Base-by-base conservation (phyloP, 1,140 invertebrate species). In the Theocolax elegans region DNA sequence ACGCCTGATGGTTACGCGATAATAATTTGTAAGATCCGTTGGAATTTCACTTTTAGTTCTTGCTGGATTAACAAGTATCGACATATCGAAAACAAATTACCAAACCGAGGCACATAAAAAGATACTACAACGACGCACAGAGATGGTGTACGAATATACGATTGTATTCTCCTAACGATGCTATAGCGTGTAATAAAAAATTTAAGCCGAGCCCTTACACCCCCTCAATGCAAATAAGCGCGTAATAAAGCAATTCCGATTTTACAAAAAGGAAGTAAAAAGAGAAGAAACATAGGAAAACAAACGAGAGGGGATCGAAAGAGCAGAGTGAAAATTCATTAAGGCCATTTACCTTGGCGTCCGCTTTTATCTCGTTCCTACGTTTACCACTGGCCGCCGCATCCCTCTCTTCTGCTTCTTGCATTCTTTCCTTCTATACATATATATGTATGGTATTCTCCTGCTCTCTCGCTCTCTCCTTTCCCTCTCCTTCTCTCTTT, bases 251-350 rank as follows among this genome's bases (percentile, higher is more conserved):
- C 21, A 48, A 49, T 62, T 62, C 15, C 13, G 10, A 48, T 62
- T 62, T 62, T 2, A 12, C 21, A 21, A n/a, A 49, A 62, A 35
- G 21, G 25, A 49, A 17, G 25, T 3, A 21, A 15, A 51, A 40
- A 29, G 12, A 48, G 15, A 51, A 46, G 40, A n/a, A 10, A 2
- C 17, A 17, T 4, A n/a, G 10, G 21, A 46, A 51, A 64, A 51
- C 51, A 64, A 54, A 44, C 9, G 51, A 3, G 10, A 46, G 10
- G 23, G 10, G 23, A 66, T 66, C 40, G 63, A 66, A 56, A 66
- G 49, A 42, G 49, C 23, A 19, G 49, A 65, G 49, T 42, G 63
- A 65, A 46, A 46, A 58, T 56, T 46, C 51, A 67, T 58, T 58
- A 67, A 56, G 40, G 40, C 23, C 42, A 44, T 56, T 66, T 54